Evolutionary conservation across 2,797 vertebrate species (phyloP).

Genomic region (Melopsittacus undulatus): DNA sequence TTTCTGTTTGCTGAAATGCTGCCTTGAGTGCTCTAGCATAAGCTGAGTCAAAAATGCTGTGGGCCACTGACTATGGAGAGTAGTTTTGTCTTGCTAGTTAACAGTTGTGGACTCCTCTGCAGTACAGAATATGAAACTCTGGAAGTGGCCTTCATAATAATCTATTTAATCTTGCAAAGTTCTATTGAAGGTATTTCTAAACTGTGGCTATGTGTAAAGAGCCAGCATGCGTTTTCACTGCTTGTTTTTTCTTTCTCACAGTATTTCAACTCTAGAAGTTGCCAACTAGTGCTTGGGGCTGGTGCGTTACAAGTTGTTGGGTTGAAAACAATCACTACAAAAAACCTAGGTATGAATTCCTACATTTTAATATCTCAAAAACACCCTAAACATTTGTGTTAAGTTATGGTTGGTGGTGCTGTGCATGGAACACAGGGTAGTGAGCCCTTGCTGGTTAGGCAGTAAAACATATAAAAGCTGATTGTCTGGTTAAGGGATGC

Average conservation of each 20-base stretch:
- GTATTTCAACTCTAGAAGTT: conserved; percentile 99
- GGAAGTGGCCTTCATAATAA: not conserved
- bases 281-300: conserved; percentile 95
- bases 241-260: conserved; percentile 65
- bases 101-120: not conserved
- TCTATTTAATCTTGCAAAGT: not conserved
- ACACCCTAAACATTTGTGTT: not conserved
- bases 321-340: conserved; percentile 98
- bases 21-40: not conserved
- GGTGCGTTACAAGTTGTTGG: conserved; percentile 96
- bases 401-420: not conserved
- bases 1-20: not conserved
- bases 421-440: not conserved
- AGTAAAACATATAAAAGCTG: not conserved
- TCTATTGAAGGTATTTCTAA: not conserved
- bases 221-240: not conserved
- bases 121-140: not conserved
- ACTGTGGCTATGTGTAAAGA: not conserved
- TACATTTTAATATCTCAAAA: not conserved
- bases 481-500: not conserved
- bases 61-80: not conserved
- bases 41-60: not conserved
- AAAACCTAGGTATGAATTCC: conserved; percentile 89
- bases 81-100: not conserved
- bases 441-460: not conserved